Conservation (phyloP, 2,113 vertebrate genomes). For the Phocoena sinus region DNA sequence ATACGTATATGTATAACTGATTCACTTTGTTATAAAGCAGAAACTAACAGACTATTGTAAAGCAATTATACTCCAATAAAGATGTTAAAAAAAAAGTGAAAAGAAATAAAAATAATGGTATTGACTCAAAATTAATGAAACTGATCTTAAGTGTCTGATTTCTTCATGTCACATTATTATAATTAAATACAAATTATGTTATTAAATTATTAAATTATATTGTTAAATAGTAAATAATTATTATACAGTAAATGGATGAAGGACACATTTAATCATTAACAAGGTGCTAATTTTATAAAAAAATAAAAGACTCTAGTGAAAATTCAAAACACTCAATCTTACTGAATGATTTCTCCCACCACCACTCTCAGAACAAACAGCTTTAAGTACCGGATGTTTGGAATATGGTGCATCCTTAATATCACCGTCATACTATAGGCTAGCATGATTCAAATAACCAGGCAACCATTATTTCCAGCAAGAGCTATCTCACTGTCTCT, state of each 20-base stretch:
- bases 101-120: not conserved
- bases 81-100: too few species aligned
- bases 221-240: not conserved
- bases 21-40: too few species aligned
- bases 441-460: not conserved
- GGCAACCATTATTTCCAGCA: not conserved
- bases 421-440: not conserved
- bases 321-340: not conserved
- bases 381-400: not conserved
- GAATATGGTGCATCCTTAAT: not conserved
- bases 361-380: not conserved
- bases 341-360: not conserved
- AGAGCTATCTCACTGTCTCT: not conserved
- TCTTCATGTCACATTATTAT: not conserved
- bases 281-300: not conserved
- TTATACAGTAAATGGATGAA: not conserved
- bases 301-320: not conserved
- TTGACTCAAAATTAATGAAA: not conserved
- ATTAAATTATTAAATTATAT: not conserved
- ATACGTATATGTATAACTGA: too few species aligned
- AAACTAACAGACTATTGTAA: too few species aligned
- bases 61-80: too few species aligned
- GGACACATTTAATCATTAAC: not conserved
- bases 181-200: not conserved
- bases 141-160: not conserved